phyloP scores from a whole-genome alignment of 2,888 invertebrate species.

The Chelonus formosanus region DNA sequence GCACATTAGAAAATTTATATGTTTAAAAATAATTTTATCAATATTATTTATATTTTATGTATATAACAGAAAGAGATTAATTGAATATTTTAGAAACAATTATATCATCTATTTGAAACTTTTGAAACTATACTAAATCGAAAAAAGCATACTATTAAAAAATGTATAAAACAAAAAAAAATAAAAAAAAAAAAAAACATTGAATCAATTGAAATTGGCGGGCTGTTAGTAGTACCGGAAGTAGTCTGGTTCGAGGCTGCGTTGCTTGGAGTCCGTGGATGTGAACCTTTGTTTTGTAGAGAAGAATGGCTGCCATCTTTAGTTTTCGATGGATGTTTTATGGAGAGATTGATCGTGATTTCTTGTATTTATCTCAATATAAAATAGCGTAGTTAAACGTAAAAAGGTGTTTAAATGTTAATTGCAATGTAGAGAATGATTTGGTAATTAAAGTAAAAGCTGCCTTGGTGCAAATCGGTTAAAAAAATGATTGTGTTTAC shows the following conservation, averaged over 20 bases:
- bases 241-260: slow-evolving; percentile 60
- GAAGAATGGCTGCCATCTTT: slow-evolving; percentile 88
- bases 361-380: slow-evolving; percentile 57
- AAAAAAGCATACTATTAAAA: too few relatives aligned
- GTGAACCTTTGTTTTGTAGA: slow-evolving; percentile 78
- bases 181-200: too few relatives aligned
- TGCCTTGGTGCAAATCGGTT: slow-evolving; percentile 61
- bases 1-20: too few relatives aligned
- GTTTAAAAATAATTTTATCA: too few relatives aligned
- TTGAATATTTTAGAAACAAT: too few relatives aligned
- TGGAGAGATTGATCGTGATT: slow-evolving; percentile 64
- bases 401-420: slow-evolving; percentile 61
- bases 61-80: too few relatives aligned
- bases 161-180: too few relatives aligned
- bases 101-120: too few relatives aligned
- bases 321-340: slow-evolving; percentile 83
- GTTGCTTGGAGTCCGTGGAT: slow-evolving; percentile 62
- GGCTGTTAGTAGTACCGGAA: slow-evolving; percentile 51
- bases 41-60: too few relatives aligned
- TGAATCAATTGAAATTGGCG: slow-evolving; percentile 40
- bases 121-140: too few relatives aligned
- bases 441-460: slow-evolving; percentile 60
- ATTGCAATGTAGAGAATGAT: slow-evolving; percentile 64
- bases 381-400: slow-evolving; percentile 61
- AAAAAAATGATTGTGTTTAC: slow-evolving; percentile 78